Percentiles rank a stretch among this genome's conserved stretches.
Evolutionary conservation across 2,113 vertebrate species (phyloP).

Genomic region (Vicugna pacos): DNA sequence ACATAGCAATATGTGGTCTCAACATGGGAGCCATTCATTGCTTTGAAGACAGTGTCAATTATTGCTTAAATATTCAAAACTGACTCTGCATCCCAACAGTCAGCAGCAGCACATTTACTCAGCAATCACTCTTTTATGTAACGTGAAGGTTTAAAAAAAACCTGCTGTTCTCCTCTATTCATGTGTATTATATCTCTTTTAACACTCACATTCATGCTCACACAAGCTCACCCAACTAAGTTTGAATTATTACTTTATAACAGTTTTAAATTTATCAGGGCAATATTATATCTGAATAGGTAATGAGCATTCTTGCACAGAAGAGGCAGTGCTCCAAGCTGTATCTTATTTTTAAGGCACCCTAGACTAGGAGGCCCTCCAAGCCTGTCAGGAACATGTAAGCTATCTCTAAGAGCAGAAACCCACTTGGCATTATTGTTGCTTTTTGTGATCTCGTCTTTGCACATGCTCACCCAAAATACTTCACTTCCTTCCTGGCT

Average conservation of each 20-base stretch:
- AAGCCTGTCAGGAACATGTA: not conserved
- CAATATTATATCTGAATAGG: slow-evolving; percentile 39
- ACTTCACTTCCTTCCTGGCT: not conserved
- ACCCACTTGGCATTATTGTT: not conserved
- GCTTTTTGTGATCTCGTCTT: not conserved
- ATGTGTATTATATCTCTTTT: slow-evolving; percentile 27
- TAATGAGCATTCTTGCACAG: not conserved
- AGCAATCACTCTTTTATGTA: slow-evolving; percentile 72
- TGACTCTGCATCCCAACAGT: slow-evolving; percentile 52
- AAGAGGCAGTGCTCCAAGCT: not conserved
- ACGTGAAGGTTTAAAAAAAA: slow-evolving; percentile 64
- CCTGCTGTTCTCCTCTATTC: slow-evolving; percentile 64
- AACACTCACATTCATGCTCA: slow-evolving; percentile 14
- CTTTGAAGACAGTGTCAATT: slow-evolving; percentile 75
- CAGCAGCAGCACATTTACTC: slow-evolving; percentile 62
- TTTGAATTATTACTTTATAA: slow-evolving; percentile 51
- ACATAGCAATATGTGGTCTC: slow-evolving; percentile 67
- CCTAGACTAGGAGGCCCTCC: not conserved
- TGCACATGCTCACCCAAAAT: not conserved
- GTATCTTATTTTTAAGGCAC: not conserved
- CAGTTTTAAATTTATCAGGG: slow-evolving; percentile 1
- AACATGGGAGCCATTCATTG: slow-evolving; percentile 66
- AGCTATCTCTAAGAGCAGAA: not conserved
- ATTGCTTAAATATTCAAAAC: slow-evolving; percentile 79
- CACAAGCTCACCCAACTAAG: not conserved